Evolutionary conservation across 2,888 invertebrate genomes (phyloP), one percentile per base, ranked within the genome.

Genomic region (Habrosyne pyritoides): DNA sequence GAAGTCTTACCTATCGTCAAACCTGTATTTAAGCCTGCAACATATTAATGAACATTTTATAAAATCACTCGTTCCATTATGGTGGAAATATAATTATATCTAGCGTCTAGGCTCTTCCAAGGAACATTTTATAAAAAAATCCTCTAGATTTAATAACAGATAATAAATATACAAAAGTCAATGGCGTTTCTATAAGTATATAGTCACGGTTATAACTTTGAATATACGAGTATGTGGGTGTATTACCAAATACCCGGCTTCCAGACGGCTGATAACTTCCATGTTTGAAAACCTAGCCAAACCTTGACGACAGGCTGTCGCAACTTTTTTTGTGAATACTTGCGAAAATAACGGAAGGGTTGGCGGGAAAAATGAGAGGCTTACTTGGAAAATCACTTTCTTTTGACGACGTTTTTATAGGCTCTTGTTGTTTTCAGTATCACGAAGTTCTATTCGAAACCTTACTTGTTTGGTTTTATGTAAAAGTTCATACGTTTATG

Each of bases 241-340:
- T 42, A 42, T 42, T 18, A 8, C 55, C 42, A 42, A 33, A 33
- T 4, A 42, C 42, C 42, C 42, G 42, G 7, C 42, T 42, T 2
- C 42, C 42, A 42, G 42, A 42, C 42, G 42, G 42, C 42, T 36
- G 42, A 42, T 42, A 42, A 42, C 42, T 18, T 42, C 8, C 42
- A 42, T 18, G 42, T 42, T 42, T 18, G 24, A 22, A 24, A 47
- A 22, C 24, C 47, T 12, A n/a, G 24, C 22, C 12, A 47, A 47
- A 24, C 21, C 47, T 47, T 46, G 0, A 21, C 22, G 22, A 24
- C 18, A 6, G 22, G n/a, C n/a, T 22, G n/a, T 22, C 24, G n/a
- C 48, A 24, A 49, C 18, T 24, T 14, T 48, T n/a, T 33, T 33
- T 14, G 14, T 49, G 24, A 14, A 42, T 42, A 42, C 14, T 42